A percentile compares a stretch with the other conserved stretches of the same genome.
Evolutionary conservation across 2,888 invertebrate genomes (phyloP).

Genomic region (Ellobium chinense): DNA sequence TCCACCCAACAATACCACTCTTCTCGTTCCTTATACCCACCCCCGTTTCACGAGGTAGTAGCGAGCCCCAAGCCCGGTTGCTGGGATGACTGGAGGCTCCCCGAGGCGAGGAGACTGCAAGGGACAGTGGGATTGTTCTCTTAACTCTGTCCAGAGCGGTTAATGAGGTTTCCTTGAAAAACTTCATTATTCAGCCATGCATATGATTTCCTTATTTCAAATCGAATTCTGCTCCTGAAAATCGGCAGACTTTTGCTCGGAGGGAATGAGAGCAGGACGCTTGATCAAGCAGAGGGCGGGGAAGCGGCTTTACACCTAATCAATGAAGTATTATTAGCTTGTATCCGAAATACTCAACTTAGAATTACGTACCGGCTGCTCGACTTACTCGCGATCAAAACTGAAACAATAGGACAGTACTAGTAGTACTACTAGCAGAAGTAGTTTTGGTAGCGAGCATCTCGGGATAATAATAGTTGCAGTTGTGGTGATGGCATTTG

Average conservation of each 20-base stretch:
- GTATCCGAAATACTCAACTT: too few species aligned
- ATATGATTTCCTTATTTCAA: slow-evolving; percentile 46
- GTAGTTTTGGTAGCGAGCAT: too few species aligned
- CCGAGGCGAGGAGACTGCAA: not conserved
- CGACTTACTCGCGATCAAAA: too few species aligned
- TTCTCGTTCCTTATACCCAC: too few species aligned
- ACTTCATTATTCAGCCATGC: slow-evolving; percentile 37
- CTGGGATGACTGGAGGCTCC: not conserved
- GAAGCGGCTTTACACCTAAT: slow-evolving; percentile 20
- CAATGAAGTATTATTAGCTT: too few species aligned
- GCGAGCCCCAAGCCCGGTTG: not conserved
- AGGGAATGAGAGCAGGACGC: slow-evolving; percentile 15
- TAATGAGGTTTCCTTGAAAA: slow-evolving; percentile 40
- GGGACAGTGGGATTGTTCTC: slow-evolving; percentile 25
- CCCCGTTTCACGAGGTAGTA: too few species aligned
- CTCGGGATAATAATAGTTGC: too few species aligned
- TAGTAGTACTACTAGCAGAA: too few species aligned
- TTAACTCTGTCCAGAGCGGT: slow-evolving; percentile 8
- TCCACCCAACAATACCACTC: not conserved
- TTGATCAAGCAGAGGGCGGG: slow-evolving; percentile 10
- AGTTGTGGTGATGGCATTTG: too few species aligned
- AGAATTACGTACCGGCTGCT: not conserved
- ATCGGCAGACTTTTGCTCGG: slow-evolving; percentile 39
- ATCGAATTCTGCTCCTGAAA: slow-evolving; percentile 28
- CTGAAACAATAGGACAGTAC: too few species aligned